These are phyloP conservation scores for Pterophyllum scalare DNA, from an alignment of 2,113 vertebrate genomes.

Conservation along the genomic window DNA sequence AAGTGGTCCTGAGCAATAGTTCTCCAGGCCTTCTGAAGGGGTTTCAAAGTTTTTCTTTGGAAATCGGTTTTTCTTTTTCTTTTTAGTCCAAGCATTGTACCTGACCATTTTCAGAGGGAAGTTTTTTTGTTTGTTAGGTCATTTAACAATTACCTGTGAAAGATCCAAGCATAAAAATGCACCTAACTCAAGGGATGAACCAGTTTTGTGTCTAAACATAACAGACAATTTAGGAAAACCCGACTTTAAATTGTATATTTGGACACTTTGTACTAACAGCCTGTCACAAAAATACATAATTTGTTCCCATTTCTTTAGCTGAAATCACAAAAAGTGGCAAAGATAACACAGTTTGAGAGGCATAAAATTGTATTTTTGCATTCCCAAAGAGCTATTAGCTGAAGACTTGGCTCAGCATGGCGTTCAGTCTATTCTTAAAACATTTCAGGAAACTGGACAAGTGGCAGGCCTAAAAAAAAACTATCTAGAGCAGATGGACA, in stretches of 20 bases:
- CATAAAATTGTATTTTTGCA: background rate
- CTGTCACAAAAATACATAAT: background rate
- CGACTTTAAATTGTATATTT: background rate
- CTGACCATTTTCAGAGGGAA: background rate
- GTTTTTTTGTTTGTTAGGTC: too few relatives aligned
- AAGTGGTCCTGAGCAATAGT: background rate
- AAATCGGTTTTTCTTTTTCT: background rate
- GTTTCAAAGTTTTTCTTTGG: background rate
- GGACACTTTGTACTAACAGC: background rate
- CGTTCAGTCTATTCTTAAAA: background rate
- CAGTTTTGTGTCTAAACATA: too few relatives aligned
- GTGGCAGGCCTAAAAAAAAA: background rate
- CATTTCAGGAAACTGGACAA: background rate
- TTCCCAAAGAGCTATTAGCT: background rate
- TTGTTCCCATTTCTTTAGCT: background rate
- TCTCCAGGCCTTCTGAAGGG: background rate
- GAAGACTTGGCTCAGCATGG: background rate
- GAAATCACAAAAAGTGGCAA: background rate
- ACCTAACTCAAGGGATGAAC: too few relatives aligned
- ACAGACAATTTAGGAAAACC: too few relatives aligned
- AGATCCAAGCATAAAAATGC: too few relatives aligned
- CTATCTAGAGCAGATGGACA: background rate
- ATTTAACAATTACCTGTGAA: too few relatives aligned
- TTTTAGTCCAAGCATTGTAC: background rate
- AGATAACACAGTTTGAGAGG: background rate